Conservation (phyloP, 2,113 vertebrate genomes). For the Mesitornis unicolor region DNA sequence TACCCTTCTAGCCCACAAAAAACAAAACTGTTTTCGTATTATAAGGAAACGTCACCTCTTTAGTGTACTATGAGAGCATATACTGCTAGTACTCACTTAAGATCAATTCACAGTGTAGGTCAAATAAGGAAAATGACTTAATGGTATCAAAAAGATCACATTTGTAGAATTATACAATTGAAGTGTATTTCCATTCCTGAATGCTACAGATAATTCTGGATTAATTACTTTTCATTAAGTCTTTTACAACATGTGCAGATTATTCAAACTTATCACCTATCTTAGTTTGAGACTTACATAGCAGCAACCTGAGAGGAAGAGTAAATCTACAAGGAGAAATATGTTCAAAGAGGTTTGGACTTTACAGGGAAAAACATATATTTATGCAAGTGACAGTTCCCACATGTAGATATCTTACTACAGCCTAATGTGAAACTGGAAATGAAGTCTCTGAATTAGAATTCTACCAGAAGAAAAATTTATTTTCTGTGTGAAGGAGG, state of each 20-base stretch:
- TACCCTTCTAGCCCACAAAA: rapidly evolving
- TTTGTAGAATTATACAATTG: background rate
- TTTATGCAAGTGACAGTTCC: background rate
- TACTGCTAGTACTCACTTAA: background rate
- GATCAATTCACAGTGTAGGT: background rate
- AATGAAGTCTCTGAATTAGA: background rate
- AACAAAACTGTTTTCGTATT: background rate
- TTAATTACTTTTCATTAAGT: background rate
- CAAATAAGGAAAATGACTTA: background rate
- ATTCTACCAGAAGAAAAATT: background rate
- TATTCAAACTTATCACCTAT: background rate
- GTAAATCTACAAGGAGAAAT: background rate
- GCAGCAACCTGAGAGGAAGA: background rate
- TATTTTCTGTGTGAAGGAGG: background rate
- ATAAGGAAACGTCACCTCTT: background rate
- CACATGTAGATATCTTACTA: background rate
- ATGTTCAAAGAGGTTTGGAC: background rate
- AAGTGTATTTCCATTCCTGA: background rate
- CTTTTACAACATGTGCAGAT: background rate
- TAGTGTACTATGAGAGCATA: background rate
- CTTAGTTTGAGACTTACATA: background rate
- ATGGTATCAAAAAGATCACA: background rate
- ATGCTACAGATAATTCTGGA: background rate
- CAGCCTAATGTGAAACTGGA: background rate
- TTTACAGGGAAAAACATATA: background rate